Base-by-base conservation (phyloP, 1,140 invertebrate species). In the Andrena cerasifolii region DNA sequence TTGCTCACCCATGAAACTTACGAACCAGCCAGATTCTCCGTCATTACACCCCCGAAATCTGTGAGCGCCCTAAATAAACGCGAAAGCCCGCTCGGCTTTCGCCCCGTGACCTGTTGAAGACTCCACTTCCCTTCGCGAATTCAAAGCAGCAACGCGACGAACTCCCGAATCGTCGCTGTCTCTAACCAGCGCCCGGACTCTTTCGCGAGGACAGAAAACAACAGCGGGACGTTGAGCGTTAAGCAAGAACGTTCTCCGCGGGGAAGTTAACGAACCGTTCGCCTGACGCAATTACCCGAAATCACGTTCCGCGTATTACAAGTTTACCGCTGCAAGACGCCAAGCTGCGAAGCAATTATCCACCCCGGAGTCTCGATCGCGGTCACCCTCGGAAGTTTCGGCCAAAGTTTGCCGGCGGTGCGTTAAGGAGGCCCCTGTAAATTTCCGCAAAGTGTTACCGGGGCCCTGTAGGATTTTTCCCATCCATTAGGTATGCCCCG, bases 1-100 rank as follows among this genome's bases (percentile, higher is more conserved):
- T 21, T 31, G 56, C 40, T 36, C 51, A 24, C 21, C 45, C 36
- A 49, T 66, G 53, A 74, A 74, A 66, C 72, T 74, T 66, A 66
- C 62, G 49, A 65, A 36, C 61, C 14, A 14, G 71, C 53, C 51
- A n/a, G 72, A 66, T 66, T 74, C 54, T 56, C 36, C 26, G 0
- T 8, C n/a, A 28, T 12, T 31, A 26, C 45, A 8, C 40, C n/a
- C 51, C 12, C 21, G n/a, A n/a, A 51, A 73, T 28, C 40, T 31
- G 47, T 28, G 31, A 21, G 16, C 24, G 24, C 28, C 18, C 16
- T 6, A 8, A 26, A 33, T 21, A 18, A 59, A 4, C 4, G 18
- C 12, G 21, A 28, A 21, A 0, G n/a, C 36, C 28, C 8, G 6
- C n/a, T 40, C 16, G 6, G 4, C 10, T 14, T 36, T 12, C 51